Base-by-base conservation (phyloP, 2,797 vertebrate species). In the Valencia hispanica region DNA sequence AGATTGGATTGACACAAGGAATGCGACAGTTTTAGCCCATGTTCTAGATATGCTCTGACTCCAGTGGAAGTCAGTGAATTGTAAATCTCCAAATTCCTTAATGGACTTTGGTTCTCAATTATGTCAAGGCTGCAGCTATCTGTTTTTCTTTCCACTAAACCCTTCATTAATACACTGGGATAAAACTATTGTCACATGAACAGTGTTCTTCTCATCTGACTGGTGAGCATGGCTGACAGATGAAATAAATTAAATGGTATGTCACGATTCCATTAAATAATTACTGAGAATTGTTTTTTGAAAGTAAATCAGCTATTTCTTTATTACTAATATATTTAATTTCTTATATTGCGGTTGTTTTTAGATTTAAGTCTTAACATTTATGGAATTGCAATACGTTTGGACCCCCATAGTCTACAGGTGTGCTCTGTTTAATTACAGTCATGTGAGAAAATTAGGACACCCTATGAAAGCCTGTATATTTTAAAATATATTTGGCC, bases 341-440 rank as follows among this genome's bases (percentile, higher is more conserved):
- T 18, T 30, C 30, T 32, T 59, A 39, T 65, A 2, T 9, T 36
- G 12, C 10, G 12, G 25, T 39, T 65, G 18, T 2, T n/a, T 41
- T 41, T 15, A 25, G 12, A 66, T 41, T 53, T n/a, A 57, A 17
- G 41, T n/a, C 6, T 18, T 43, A 9, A 27, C 3, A 45, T 17
- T 15, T 25, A 39, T 14, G 10, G 22, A 66, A 25, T 41, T 9
- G 14, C 18, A 14, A 43, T 4, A 12, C 1, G 1, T 27, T 68
- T 41, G 41, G 7, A n/a, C 41, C 25, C 20, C 15, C 1, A 9
- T 27, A 45, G 34, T 12, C 4, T 18, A 7, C 48, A 50, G 17
- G 5, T 50, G 48, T 18, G 48, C 45, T 48, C 47, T 51, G 53
- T 75, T 84, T 82, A 22, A 45, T n/a, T n/a, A n/a, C n/a, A n/a